Percentiles rank a stretch among this genome's conserved stretches.
Conservation (phyloP, 1,140 invertebrate species). For the Stegodyphus dumicola region DNA sequence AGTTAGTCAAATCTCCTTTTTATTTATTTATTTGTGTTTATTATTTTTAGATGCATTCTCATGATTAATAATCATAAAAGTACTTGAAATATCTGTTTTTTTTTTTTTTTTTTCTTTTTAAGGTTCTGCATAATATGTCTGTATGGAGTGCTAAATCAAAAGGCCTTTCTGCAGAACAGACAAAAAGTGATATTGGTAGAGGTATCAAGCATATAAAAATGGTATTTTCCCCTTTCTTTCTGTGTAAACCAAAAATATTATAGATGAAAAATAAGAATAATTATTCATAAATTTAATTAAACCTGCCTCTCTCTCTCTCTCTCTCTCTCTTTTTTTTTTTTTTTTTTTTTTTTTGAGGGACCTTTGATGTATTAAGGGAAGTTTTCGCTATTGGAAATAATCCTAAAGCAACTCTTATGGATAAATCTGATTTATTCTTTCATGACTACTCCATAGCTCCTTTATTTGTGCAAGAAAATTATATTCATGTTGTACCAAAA, state of each 20-base stretch:
- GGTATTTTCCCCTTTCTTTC: slow-evolving; percentile 68
- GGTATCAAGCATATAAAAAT: slow-evolving; percentile 84
- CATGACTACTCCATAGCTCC: slow-evolving; percentile 95
- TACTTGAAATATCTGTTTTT: not conserved
- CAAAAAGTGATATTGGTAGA: slow-evolving; percentile 69
- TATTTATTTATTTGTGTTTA: slow-evolving; percentile 4
- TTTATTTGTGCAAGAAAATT: slow-evolving; percentile 98
- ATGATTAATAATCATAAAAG: not conserved
- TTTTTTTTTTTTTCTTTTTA: slow-evolving; percentile 16
- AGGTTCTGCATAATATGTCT: slow-evolving; percentile 77
- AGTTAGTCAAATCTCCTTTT: slow-evolving; percentile 69
- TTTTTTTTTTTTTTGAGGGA: slow-evolving; percentile 73
- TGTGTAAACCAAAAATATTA: not conserved
- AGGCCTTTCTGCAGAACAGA: slow-evolving; percentile 48
- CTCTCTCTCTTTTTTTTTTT: too few species aligned
- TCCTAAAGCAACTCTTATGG: slow-evolving; percentile 83
- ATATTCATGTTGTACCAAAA: slow-evolving; percentile 76
- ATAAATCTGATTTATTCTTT: slow-evolving; percentile 95
- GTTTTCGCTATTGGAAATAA: slow-evolving; percentile 85
- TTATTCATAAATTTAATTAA: too few species aligned
- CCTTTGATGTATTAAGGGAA: slow-evolving; percentile 91
- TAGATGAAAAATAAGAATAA: too few species aligned
- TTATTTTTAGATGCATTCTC: not conserved
- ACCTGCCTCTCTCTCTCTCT: too few species aligned
- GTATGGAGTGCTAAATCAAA: slow-evolving; percentile 77